Percentiles rank a stretch among this genome's conserved stretches.
phyloP scores from a whole-genome alignment of 2,888 invertebrate genomes.

The Trissoscelio sp. region DNA sequence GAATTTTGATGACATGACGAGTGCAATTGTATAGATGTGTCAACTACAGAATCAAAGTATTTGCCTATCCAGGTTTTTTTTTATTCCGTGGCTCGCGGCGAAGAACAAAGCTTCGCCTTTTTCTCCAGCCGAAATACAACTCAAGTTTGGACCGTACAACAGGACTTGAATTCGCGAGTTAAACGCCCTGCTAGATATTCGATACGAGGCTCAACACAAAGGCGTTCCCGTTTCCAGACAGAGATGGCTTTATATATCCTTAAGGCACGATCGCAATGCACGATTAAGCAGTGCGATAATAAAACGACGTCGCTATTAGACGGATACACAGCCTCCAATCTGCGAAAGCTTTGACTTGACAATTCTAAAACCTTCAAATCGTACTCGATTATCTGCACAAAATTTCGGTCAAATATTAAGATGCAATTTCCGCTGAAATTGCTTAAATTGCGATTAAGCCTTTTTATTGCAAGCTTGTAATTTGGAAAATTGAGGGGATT shows the following conservation, averaged over 20 bases:
- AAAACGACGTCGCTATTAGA: constrained; percentile 46
- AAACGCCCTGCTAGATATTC: constrained; percentile 64
- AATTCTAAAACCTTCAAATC: constrained; percentile 11
- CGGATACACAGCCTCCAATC: constrained; percentile 25
- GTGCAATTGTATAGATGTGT: constrained; percentile 38
- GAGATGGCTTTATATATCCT: constrained; percentile 58
- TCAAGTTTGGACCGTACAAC: constrained; percentile 39
- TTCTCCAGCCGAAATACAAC: constrained; percentile 18
- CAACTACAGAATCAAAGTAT: constrained; percentile 16
- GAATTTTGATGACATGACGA: constrained; percentile 39
- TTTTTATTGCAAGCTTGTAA: no score
- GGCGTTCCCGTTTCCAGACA: constrained; percentile 52
- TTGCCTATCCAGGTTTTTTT: constrained; percentile 6
- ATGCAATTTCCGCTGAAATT: constrained; percentile 9
- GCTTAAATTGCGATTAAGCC: no score
- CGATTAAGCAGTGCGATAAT: constrained; percentile 64
- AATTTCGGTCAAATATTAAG: constrained; percentile 31
- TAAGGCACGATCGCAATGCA: constrained; percentile 61
- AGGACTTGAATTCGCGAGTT: constrained; percentile 53
- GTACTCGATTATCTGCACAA: constrained; percentile 1
- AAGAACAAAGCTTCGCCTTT: constrained; percentile 53
- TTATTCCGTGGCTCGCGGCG: constrained; percentile 26
- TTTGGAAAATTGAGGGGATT: no score
- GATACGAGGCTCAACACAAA: constrained; percentile 63
- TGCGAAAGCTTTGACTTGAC: constrained; percentile 14